Conservation (phyloP, 2,888 invertebrate species). For the Metallyticus violacea region DNA sequence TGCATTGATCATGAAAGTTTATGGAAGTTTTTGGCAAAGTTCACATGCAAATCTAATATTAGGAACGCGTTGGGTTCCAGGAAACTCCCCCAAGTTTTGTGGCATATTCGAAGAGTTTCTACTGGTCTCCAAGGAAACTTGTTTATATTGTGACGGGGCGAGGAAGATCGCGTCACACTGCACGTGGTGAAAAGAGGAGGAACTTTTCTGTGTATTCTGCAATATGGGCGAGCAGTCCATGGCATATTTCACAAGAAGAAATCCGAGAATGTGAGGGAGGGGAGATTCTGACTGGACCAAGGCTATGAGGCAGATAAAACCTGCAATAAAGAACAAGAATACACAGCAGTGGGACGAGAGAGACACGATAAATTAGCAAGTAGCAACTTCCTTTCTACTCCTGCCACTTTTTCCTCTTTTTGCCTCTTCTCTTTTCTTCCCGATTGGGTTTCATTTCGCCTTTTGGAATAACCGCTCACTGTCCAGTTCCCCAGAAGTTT, state of each 20-base stretch:
- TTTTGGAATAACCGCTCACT: neutral
- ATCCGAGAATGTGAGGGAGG: too few relatives aligned
- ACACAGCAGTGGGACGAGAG: neutral
- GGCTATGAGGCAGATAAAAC: neutral
- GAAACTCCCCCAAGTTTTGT: neutral
- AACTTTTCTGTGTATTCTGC: neutral
- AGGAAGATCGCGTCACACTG: too few relatives aligned
- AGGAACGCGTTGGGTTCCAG: neutral
- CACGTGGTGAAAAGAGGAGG: neutral
- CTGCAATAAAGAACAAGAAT: neutral
- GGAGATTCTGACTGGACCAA: neutral
- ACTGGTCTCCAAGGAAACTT: too few relatives aligned
- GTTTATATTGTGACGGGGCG: too few relatives aligned
- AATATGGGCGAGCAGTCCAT: neutral
- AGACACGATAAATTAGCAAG: neutral
- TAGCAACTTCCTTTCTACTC: neutral
- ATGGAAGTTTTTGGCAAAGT: too few relatives aligned
- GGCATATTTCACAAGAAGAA: neutral
- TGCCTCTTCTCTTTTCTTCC: neutral
- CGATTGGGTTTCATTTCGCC: constrained; percentile 1
- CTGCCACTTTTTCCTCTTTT: neutral
- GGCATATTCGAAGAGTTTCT: too few relatives aligned
- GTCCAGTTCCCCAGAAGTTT: neutral
- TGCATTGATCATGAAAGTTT: neutral
- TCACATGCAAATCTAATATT: neutral